phyloP scores from a whole-genome alignment of 1,140 invertebrate genomes.

The Procambarus virginalis region DNA sequence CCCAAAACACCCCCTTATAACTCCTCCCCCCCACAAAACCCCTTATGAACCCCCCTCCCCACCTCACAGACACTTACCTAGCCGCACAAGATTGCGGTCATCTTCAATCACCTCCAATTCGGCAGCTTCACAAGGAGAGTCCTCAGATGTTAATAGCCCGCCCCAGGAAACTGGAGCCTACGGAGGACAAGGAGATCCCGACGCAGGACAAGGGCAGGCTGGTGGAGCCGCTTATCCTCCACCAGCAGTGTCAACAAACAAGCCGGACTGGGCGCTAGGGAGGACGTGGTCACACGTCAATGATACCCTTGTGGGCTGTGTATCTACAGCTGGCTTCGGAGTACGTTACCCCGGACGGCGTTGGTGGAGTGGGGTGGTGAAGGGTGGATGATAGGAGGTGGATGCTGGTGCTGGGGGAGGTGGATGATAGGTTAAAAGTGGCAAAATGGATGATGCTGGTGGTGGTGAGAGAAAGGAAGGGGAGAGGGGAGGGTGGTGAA shows the following conservation, averaged over 20 bases:
- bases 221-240: background rate
- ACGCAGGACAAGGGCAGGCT: background rate
- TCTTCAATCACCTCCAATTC: background rate
- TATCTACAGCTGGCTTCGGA: background rate
- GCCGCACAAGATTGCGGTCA: background rate
- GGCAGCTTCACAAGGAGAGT: background rate
- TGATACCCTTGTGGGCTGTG: background rate
- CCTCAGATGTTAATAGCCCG: conserved; percentile 8
- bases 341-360: background rate
- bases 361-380: background rate
- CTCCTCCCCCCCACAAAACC: too few species aligned
- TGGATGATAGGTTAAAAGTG: too few species aligned
- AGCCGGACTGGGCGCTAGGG: background rate
- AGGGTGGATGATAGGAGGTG: too few species aligned
- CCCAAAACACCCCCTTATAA: too few species aligned
- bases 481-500: background rate
- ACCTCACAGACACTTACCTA: too few species aligned
- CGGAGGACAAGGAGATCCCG: background rate
- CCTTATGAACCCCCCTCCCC: too few species aligned
- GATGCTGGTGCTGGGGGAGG: too few species aligned
- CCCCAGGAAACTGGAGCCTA: background rate
- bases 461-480: too few species aligned
- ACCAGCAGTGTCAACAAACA: background rate
- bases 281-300: background rate
- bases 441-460: too few species aligned